Evolutionary conservation across 2,797 vertebrate genomes (phyloP).

Genomic region (Eulemur rubriventer): DNA sequence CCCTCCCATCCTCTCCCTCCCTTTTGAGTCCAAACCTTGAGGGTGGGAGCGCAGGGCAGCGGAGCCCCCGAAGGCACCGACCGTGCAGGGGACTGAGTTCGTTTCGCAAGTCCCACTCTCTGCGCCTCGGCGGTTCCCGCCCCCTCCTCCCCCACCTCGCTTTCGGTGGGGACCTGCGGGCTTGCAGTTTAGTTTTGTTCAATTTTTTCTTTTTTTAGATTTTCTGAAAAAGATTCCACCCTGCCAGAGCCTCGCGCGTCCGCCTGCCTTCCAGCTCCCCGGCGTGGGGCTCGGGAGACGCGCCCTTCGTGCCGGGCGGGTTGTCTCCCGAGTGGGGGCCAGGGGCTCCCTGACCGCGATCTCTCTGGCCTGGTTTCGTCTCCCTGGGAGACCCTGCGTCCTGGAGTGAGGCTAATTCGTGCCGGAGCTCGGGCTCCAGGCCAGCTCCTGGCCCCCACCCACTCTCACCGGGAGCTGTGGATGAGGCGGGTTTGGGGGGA

Average conservation of each 20-base stretch:
- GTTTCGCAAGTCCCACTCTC: neutral
- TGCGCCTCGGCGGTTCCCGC: neutral
- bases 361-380: neutral
- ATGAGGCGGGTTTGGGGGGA: neutral
- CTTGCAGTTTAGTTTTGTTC: conserved; percentile 64
- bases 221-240: neutral
- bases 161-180: conserved; percentile 36
- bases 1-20: neutral
- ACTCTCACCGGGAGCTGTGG: neutral
- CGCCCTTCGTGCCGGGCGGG: neutral
- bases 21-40: conserved; percentile 40
- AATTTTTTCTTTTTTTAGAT: conserved; percentile 3
- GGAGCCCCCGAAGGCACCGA: conserved; percentile 32
- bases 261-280: neutral
- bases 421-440: neutral
- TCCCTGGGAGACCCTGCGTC: neutral
- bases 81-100: neutral
- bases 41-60: neutral
- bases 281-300: neutral
- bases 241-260: neutral
- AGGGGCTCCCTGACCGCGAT: neutral
- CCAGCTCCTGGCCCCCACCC: neutral
- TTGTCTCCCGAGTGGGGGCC: neutral
- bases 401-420: neutral
- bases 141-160: conserved; percentile 56